Base-by-base conservation (phyloP, 2,888 invertebrate genomes). In the Trisateles emortualis region DNA sequence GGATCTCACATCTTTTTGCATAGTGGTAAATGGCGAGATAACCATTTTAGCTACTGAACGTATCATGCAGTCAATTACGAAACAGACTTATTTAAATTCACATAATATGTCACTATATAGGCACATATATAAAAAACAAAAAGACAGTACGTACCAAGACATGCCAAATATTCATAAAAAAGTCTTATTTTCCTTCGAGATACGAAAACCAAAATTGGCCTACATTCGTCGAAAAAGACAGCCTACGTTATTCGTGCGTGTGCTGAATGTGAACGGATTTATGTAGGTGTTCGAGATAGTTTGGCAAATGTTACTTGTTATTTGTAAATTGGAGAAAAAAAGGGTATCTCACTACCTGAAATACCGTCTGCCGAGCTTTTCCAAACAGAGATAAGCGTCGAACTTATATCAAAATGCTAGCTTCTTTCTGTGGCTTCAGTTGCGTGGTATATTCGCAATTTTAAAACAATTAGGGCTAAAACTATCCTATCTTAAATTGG, bases 241-340 rank as follows among this genome's bases (percentile, higher is more conserved):
- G 65, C 52, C 58, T 51, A 62, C 54, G 49, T 54, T 53, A 59
- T 43, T 53, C 44, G 56, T 51, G 56, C 64, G 67, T 65, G 65
- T 51, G 46, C 50, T 53, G 71, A 73, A 72, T 67, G 17, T 36
- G 62, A 65, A 68, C 48, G 61, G 70, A 73, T 77, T 72, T 73
- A 72, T 61, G 47, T 63, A 62, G 52, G 59, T 58, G 62, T 68
- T 49, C 59, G 47, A 55, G 48, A 66, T 64, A 72, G 65, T 68
- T 71, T 65, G 62, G 68, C 52, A 71, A 71, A 65, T 68, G 70
- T 64, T 68, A 69, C 66, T 74, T 77, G 72, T 77, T 80, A 76
- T 76, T 74, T 71, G 51, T 58, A 70, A 78, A 79, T 76, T 72
- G 76, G 69, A 59, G 65, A 75, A 75, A n/a, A n/a, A n/a, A 82